Evolutionary conservation across 1,140 invertebrate genomes (phyloP), one percentile per base, ranked within the genome.

Genomic region (Drosophila malerkotliana): DNA sequence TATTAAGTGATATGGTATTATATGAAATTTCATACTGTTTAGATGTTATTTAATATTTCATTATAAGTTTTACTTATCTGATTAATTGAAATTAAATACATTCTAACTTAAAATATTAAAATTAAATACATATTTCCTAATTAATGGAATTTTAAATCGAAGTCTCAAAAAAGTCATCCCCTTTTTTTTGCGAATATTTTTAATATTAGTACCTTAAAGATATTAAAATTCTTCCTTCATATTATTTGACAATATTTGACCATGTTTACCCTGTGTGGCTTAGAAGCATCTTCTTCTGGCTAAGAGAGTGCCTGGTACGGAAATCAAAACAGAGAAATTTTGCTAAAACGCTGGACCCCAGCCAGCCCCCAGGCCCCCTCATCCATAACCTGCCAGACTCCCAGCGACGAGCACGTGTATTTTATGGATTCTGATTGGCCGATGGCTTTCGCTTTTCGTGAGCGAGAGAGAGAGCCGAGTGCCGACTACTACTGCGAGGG

Each of bases 321-420:
- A 81, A 89, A 91, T 67, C 88, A 90, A 89, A 90, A 90, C 88
- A 90, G 89, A 90, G 80, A 89, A 68, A 51, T 30, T 57, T 58
- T 45, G 53, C 64, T 1, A 53, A 28, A 48, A 49, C 54, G 37
- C 52, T 53, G 48, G 54, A 9, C 21, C 10, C n/a, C 18, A 15
- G 6, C 32, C 12, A 9, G 21, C 41, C 53, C 28, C 34, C 6
- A 0, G 9, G 2, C 28, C 37, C 10, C 62, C 8, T 10, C 2
- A 1, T 12, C 14, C 32, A 68, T 24, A 39, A 12, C 4, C 12
- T 0, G 37, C 37, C 44, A 4, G 39, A 56, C 21, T 30, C 61
- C 26, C 60, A 79, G 47, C 59, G 24, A 21, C 55, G 64, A 90
- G 83, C 89, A 90, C 89, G 89, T 90, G 82, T 89, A 82, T 21